Percentiles rank a stretch among this genome's conserved stretches.
These are phyloP conservation scores for Alectoris magna DNA, from an alignment of 2,797 vertebrate genomes.

Conservation along the genomic window DNA sequence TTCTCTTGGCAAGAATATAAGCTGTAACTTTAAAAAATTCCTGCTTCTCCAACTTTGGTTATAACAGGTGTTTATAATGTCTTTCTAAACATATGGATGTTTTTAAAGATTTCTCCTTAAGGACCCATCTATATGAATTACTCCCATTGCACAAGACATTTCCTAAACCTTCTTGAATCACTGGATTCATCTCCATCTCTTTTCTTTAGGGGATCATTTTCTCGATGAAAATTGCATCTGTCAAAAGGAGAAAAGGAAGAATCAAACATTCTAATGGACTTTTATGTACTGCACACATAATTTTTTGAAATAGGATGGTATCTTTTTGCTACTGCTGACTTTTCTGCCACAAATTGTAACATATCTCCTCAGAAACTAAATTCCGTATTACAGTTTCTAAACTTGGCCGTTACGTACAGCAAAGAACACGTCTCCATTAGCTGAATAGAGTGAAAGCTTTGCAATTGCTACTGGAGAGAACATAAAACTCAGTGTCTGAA, in stretches of 20 bases:
- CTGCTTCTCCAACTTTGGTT: background rate
- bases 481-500: conserved; percentile 16
- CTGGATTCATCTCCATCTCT: conserved; percentile 12
- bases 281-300: background rate
- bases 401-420: background rate
- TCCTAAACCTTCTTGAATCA: conserved; percentile 39
- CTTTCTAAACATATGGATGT: conserved; percentile 42
- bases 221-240: background rate
- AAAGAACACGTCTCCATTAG: background rate
- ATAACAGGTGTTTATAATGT: conserved; percentile 5
- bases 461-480: background rate
- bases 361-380: background rate
- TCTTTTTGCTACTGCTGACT: background rate
- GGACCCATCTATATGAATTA: conserved; percentile 35
- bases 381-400: background rate
- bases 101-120: conserved; percentile 39
- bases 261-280: background rate
- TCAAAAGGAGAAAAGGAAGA: conserved; percentile 15
- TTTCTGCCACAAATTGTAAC: background rate
- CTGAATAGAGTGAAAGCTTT: background rate
- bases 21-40: background rate
- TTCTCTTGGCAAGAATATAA: background rate
- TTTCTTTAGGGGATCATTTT: conserved; percentile 39
- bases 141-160: conserved; percentile 26
- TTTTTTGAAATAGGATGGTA: background rate